Evolutionary conservation across 2,113 vertebrate species (phyloP).

Genomic region (Coracopsis vasa): DNA sequence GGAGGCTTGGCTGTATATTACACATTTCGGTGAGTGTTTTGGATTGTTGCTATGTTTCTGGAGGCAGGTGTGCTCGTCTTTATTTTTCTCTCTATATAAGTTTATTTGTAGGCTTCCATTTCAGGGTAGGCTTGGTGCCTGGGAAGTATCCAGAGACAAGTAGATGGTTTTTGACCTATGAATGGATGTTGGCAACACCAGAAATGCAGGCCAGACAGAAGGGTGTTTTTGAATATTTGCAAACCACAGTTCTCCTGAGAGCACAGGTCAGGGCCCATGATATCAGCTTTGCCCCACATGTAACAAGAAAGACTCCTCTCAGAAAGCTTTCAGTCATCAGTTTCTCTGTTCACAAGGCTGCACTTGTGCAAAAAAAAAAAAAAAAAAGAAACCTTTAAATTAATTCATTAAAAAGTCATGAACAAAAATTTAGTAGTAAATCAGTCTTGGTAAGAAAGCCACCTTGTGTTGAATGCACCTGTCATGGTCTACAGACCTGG

Average conservation of each 20-base stretch:
- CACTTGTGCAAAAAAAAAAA: not conserved
- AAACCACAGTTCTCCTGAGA: not conserved
- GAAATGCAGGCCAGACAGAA: not conserved
- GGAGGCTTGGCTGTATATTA: not conserved
- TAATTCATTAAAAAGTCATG: not conserved
- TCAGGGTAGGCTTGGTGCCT: not conserved
- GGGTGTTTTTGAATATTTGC: not conserved
- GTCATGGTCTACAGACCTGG: not conserved
- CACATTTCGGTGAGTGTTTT: not conserved
- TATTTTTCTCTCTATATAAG: not conserved
- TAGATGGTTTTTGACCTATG: not conserved
- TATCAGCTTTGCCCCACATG: not conserved
- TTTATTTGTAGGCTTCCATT: constrained; percentile 7
- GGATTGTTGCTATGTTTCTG: not conserved
- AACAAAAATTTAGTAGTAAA: not conserved
- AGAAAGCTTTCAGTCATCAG: not conserved
- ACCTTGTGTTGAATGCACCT: not conserved
- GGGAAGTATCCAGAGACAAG: not conserved
- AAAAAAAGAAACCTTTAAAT: not conserved
- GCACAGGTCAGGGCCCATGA: not conserved
- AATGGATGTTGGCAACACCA: not conserved
- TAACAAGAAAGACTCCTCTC: not conserved
- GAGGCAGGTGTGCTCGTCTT: not conserved
- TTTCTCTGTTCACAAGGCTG: not conserved
- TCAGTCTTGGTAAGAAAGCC: not conserved